Evolutionary conservation across 1,140 invertebrate genomes (phyloP), one percentile per base, ranked within the genome.

Genomic region (Euwallacea fornicatus): DNA sequence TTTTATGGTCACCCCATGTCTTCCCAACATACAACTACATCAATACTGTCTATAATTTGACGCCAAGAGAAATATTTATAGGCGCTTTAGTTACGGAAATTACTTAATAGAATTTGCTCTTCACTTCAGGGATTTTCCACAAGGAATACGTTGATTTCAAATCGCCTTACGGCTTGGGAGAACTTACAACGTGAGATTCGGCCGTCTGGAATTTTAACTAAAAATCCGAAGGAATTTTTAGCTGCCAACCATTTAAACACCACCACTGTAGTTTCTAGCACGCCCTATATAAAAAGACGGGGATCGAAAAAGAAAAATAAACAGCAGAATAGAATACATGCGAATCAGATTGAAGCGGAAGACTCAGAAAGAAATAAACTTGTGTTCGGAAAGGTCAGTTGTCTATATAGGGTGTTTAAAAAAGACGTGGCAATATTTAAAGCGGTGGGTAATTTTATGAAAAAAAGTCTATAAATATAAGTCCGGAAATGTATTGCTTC

Each of bases 101-200:
- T 44, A 15, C 46, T 33, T 15, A 55, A 65, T 13, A 41, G 50
- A 16, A 58, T 53, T 60, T 66, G 21, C 58, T 44, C 8, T 58
- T 80, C 41, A 64, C 43, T 43, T 21, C 46, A 81, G 80, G 95
- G 95, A 8, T 97, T 97, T 83, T 93, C 96, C 82, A 91, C 93
- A n/a, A 85, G 94, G 75, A 93, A 93, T 13, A 96, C 94, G 9
- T 82, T 85, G 55, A 85, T 96, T 77, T 87, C 92, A 13, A 85
- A 92, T 78, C 85, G 93, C 60, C 81, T 93, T 65, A 90, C 89
- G 63, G 87, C 94, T 21, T 96, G 93, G 91, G 85, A 90, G 77
- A 95, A 95, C 84, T 86, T 96, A 50, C 83, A 91, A 56, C 88
- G 93, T 76, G 88, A 91, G 75, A 90, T 89, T 7, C 85, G 86